A percentile compares a stretch with the other conserved stretches of the same genome.
Conservation (phyloP, 2,113 vertebrate genomes). For the Opisthocomus hoazin region DNA sequence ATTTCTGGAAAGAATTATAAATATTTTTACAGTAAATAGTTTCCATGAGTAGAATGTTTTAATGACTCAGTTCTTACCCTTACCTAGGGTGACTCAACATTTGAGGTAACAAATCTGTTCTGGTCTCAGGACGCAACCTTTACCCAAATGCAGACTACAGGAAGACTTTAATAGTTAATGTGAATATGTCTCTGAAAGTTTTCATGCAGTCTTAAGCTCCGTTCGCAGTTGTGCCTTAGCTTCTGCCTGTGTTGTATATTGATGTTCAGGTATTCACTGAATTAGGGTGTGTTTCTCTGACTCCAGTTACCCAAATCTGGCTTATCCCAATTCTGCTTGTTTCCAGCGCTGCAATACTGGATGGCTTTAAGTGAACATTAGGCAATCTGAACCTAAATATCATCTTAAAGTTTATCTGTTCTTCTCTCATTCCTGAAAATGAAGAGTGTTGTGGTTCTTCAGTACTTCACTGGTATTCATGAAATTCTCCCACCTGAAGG, state of each 20-base stretch:
- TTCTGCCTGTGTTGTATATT: not conserved
- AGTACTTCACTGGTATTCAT: not conserved
- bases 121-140: not conserved
- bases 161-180: not conserved
- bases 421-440: not conserved
- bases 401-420: not conserved
- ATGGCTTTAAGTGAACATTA: not conserved
- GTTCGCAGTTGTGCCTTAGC: not conserved
- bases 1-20: not conserved
- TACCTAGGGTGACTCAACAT: not conserved
- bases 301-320: not conserved
- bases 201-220: not conserved
- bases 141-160: not conserved
- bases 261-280: not conserved
- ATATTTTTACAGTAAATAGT: not conserved
- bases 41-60: not conserved
- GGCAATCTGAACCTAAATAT: not conserved
- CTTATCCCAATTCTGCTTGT: not conserved
- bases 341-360: not conserved
- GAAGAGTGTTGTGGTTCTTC: not conserved
- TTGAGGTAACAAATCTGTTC: not conserved
- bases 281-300: not conserved
- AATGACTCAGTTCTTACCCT: not conserved
- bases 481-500: accelerated
- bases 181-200: not conserved